phyloP scores from a whole-genome alignment of 1,140 invertebrate genomes.

The Drosophila mayri region DNA sequence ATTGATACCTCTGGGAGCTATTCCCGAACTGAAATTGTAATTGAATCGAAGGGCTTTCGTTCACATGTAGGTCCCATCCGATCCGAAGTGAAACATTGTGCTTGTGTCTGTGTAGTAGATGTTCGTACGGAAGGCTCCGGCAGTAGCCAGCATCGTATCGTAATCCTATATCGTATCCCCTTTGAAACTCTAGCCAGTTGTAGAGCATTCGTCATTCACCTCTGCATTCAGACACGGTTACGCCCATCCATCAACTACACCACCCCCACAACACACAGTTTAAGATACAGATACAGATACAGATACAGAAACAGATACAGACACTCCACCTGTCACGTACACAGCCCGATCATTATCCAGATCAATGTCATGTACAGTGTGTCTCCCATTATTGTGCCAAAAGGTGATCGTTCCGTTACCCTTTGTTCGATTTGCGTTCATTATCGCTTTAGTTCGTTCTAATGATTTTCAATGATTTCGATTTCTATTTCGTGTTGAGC shows the following conservation, averaged over 20 bases:
- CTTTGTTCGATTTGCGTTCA: conserved; percentile 39
- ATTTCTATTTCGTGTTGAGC: conserved; percentile 61
- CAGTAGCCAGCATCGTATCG: conserved; percentile 47
- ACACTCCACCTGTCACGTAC: conserved; percentile 42
- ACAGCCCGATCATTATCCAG: conserved; percentile 56
- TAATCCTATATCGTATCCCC: conserved; percentile 39
- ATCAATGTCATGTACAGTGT: conserved; percentile 66
- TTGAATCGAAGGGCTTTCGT: conserved; percentile 38
- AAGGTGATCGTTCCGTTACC: conserved; percentile 61
- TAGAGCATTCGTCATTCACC: conserved; percentile 62
- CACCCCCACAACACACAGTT: conserved; percentile 25
- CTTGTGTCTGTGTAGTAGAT: conserved; percentile 80
- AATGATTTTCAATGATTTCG: conserved; percentile 48
- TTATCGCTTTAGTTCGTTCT: conserved; percentile 54
- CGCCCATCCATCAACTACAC: conserved; percentile 33
- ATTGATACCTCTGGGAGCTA: conserved; percentile 1
- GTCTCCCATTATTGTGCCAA: conserved; percentile 73
- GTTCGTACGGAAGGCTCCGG: conserved; percentile 49
- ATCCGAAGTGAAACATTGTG: conserved; percentile 61
- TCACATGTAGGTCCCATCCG: conserved; percentile 51
- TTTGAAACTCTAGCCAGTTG: conserved; percentile 48
- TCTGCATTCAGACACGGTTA: conserved; percentile 36
- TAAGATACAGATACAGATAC: conserved; percentile 47
- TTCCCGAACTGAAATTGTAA: conserved; percentile 37
- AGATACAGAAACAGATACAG: conserved; percentile 52